Evolutionary conservation across 2,888 invertebrate genomes (phyloP).

Genomic region (Dryocosmus kuriphilus): DNA sequence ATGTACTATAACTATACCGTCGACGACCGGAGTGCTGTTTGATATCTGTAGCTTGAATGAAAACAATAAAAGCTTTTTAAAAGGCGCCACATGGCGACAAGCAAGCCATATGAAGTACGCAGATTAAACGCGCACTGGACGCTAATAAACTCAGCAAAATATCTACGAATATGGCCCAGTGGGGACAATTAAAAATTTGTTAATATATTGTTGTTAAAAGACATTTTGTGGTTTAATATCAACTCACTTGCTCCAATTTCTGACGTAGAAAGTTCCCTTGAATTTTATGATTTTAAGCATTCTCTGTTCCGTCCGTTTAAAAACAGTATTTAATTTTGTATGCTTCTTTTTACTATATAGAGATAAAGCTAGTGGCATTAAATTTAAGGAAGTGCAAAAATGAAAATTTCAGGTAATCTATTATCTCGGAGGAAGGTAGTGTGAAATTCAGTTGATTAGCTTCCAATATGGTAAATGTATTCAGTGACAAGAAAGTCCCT

Average conservation of each 20-base stretch:
- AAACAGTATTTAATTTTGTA: too few relatives aligned
- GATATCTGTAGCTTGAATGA: constrained; percentile 23
- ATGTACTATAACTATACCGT: not conserved
- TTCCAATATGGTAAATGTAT: constrained; percentile 10
- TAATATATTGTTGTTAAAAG: not conserved
- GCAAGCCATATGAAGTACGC: not conserved
- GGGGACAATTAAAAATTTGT: not conserved
- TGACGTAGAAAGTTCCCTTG: not conserved
- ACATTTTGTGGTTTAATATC: not conserved
- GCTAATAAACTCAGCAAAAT: not conserved
- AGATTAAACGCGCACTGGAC: not conserved
- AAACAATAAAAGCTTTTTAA: constrained; percentile 12
- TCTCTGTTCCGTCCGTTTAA: too few relatives aligned
- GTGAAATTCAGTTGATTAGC: constrained; percentile 24
- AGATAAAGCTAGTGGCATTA: constrained; percentile 1
- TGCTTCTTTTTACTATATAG: too few relatives aligned
- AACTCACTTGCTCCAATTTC: not conserved
- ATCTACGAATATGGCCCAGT: not conserved
- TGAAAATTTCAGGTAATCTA: constrained; percentile 11
- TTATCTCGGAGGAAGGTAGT: constrained; percentile 19
- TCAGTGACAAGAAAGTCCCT: constrained; percentile 26
- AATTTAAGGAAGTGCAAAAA: not conserved
- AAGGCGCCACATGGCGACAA: not conserved
- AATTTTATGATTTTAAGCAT: not conserved
- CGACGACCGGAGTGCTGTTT: not conserved